phyloP scores from a whole-genome alignment of 2,113 vertebrate genomes.

The Steatornis caripensis region DNA sequence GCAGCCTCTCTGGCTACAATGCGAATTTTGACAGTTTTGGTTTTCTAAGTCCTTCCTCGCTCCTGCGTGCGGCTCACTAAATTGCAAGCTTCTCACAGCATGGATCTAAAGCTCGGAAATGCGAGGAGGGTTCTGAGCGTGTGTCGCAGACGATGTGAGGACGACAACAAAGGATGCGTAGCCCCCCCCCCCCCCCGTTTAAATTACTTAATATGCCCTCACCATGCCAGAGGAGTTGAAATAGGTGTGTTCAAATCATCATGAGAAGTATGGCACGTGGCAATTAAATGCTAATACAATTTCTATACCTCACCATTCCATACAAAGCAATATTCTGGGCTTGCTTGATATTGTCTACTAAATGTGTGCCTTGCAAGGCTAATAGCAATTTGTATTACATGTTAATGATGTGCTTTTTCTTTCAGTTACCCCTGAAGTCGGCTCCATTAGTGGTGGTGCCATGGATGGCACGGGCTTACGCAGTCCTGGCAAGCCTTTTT shows the following conservation, averaged over 20 bases:
- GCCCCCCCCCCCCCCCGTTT: fast-evolving
- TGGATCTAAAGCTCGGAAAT: not conserved
- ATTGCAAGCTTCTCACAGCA: not conserved
- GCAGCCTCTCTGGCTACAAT: fast-evolving
- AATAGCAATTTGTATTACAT: not conserved
- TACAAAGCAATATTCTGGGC: not conserved
- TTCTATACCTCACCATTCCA: not conserved
- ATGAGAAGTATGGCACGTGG: not conserved
- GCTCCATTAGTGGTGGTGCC: not conserved
- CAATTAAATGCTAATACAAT: not conserved
- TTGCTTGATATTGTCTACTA: not conserved
- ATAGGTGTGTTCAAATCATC: not conserved
- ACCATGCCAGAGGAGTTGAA: not conserved
- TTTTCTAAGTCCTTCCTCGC: not conserved
- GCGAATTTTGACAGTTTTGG: not conserved
- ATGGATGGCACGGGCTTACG: not conserved
- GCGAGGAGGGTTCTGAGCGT: not conserved
- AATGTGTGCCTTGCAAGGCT: not conserved
- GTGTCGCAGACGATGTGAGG: not conserved
- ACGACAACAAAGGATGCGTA: not conserved
- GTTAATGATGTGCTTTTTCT: not conserved
- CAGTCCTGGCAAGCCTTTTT: not conserved
- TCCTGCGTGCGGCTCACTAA: not conserved
- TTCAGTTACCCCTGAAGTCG: not conserved
- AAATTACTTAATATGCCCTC: not conserved